Evolutionary conservation across 2,797 vertebrate species (phyloP), one percentile per base, ranked within the genome.

Genomic region (Etheostoma perlongum): DNA sequence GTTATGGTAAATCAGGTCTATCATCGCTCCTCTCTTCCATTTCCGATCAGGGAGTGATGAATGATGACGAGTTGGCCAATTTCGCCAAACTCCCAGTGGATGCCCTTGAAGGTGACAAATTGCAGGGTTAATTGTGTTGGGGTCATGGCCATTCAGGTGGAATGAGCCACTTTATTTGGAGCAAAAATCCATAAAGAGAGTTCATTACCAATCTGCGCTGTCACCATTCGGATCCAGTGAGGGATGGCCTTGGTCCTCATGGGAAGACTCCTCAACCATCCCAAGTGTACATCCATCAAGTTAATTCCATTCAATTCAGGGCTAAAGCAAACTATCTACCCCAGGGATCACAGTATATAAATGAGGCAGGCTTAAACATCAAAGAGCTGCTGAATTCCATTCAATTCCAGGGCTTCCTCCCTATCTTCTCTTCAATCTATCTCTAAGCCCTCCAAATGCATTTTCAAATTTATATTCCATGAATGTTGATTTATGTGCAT

Each of bases 21-120:
- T 89, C 79, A 85, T 88, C 42, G 67, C 27, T 53, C 23, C 67
- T 85, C 76, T 79, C 73, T 71, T 86, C 74, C 60, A 74, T 89
- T 78, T 89, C 82, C 59, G 70, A 86, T 88, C 69, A 60, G 27
- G 52, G 73, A 79, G 57, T 88, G 80, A 90, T 78, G 69, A 67
- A 91, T 91, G 84, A 69, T 86, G 87, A 89, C 75, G 74, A 86
- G 81, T 91, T 90, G 78, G 84, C 78, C 82, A 73, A 85, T 92
- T 90, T 89, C 58, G 62, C 67, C 67, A 89, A 89, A 84, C 59
- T 88, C 87, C 91, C 87, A 81, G 78, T 77, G 82, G 88, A 88
- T 84, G 83, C 69, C 88, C 87, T 89, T 92, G 90, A 79, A 87
- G 87, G 83, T 91, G 93, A 93, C 80, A 79, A 85, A 93, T 91